Evolutionary conservation across 2,888 invertebrate species (phyloP).

Genomic region (Drosophila stalkeri): DNA sequence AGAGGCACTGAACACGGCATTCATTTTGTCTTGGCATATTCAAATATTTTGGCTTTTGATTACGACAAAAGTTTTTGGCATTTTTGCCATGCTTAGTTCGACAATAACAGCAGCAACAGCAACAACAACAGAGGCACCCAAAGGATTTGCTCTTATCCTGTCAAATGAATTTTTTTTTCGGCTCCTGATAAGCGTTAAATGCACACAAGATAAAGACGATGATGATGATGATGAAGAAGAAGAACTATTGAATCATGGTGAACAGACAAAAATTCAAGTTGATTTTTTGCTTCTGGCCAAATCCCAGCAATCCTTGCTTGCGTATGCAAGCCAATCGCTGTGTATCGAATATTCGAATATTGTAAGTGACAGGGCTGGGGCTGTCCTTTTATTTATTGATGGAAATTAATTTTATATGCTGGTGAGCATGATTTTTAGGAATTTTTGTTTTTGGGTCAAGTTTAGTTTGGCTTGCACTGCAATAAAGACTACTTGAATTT

Average conservation of each 20-base stretch:
- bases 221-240: background rate
- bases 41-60: constrained; percentile 80
- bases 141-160: constrained; percentile 22
- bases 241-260: constrained; percentile 16
- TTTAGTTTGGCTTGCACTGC: no score
- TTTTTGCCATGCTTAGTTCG: constrained; percentile 37
- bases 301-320: background rate
- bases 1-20: constrained; percentile 48
- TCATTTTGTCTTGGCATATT: constrained; percentile 73
- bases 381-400: background rate
- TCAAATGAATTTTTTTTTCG: constrained; percentile 54
- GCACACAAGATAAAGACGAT: constrained; percentile 12
- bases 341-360: background rate
- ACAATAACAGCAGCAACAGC: constrained; percentile 10
- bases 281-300: background rate
- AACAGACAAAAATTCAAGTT: background rate
- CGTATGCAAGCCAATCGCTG: background rate
- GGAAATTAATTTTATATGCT: constrained; percentile 4
- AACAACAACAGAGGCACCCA: constrained; percentile 1
- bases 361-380: background rate
- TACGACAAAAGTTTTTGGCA: constrained; percentile 70
- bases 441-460: background rate
- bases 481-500: no score
- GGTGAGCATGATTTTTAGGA: background rate
- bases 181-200: constrained; percentile 45